Percentiles rank a stretch among this genome's conserved stretches.
Evolutionary conservation across 2,888 invertebrate genomes (phyloP).

Genomic region (Phrixothrix hirtus): DNA sequence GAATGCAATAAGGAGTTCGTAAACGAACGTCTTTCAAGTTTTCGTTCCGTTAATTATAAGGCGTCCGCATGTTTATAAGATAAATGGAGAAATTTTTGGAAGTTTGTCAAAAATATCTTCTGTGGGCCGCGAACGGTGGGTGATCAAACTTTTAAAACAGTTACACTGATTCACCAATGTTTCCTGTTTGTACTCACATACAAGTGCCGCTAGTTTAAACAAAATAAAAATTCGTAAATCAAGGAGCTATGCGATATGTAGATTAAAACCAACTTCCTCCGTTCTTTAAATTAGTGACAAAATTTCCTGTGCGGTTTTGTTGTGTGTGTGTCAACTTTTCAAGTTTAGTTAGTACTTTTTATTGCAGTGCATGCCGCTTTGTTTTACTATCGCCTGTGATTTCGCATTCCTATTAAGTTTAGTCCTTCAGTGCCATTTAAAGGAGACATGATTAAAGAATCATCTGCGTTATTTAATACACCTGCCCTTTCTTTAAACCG

Average conservation of each 20-base stretch:
- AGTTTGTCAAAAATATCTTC: background rate
- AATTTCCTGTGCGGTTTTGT: conserved; percentile 30
- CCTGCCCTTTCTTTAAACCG: background rate
- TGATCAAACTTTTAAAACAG: conserved; percentile 6
- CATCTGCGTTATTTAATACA: background rate
- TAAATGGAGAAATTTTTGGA: background rate
- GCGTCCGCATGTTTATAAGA: background rate
- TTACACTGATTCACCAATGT: too few species aligned
- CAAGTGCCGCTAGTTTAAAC: background rate
- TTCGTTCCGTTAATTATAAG: too few species aligned
- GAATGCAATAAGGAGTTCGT: too few species aligned
- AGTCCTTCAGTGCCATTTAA: background rate
- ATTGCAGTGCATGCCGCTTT: conserved; percentile 14
- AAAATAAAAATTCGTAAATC: conserved; percentile 3
- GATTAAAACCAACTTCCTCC: conserved; percentile 31
- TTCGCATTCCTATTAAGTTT: conserved; percentile 15
- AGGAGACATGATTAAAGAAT: conserved; percentile 1
- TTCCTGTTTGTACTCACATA: too few species aligned
- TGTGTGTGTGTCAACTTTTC: background rate
- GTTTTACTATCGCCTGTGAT: conserved; percentile 12
- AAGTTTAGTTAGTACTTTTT: conserved; percentile 3
- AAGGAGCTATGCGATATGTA: conserved; percentile 7
- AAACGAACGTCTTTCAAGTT: background rate
- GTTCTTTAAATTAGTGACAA: conserved; percentile 22
- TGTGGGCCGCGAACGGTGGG: conserved; percentile 9